These are phyloP conservation scores for Drosophila mayaguana DNA, from an alignment of 2,888 invertebrate genomes.

Conservation along the genomic window DNA sequence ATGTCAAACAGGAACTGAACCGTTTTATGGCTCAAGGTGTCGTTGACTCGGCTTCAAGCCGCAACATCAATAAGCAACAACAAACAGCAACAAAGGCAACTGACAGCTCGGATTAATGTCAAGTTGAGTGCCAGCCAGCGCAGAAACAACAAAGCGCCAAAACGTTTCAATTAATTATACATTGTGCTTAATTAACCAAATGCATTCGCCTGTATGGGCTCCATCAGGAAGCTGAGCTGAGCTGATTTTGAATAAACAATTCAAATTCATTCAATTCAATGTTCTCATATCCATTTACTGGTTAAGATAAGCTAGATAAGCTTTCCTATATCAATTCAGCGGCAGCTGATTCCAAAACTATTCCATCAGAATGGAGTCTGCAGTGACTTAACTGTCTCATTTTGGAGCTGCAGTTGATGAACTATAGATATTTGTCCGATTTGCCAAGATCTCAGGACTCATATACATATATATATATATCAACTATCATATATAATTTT, in stretches of 20 bases:
- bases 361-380: too few relatives aligned
- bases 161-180: constrained; percentile 47
- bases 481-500: too few relatives aligned
- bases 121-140: constrained; percentile 29
- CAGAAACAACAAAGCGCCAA: constrained; percentile 4
- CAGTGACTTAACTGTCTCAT: too few relatives aligned
- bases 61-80: constrained; percentile 20
- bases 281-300: background rate
- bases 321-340: background rate
- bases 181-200: constrained; percentile 39
- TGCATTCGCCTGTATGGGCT: constrained; percentile 11
- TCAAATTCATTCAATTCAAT: constrained; percentile 2
- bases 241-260: background rate
- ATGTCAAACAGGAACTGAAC: constrained; percentile 46
- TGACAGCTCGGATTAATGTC: constrained; percentile 45
- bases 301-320: too few relatives aligned
- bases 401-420: too few relatives aligned
- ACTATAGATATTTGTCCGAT: too few relatives aligned
- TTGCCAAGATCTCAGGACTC: too few relatives aligned
- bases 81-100: constrained; percentile 14
- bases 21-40: constrained; percentile 47
- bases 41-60: constrained; percentile 41
- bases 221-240: constrained; percentile 4
- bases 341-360: too few relatives aligned
- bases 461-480: too few relatives aligned